Conservation (phyloP, 2,797 vertebrate species). For the Borostomias antarcticus region DNA sequence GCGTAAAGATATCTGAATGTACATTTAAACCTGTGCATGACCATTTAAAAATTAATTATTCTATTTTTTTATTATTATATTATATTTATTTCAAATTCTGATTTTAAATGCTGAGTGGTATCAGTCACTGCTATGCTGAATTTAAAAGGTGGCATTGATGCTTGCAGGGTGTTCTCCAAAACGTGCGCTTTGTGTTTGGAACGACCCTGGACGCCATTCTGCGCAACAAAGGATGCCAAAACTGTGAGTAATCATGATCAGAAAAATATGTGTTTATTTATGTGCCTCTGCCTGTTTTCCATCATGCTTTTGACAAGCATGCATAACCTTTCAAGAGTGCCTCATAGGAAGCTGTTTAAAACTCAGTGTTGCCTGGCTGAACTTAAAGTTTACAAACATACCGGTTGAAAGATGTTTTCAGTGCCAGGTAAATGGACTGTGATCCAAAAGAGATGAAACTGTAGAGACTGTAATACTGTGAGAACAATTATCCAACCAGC, state of each 20-base stretch:
- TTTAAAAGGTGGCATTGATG: constrained; percentile 32
- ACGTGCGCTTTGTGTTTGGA: constrained; percentile 96
- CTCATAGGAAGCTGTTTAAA: constrained; percentile 20
- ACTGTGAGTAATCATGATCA: constrained; percentile 80
- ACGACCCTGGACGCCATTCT: constrained; percentile 92
- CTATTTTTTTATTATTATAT: not conserved
- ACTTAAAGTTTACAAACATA: constrained; percentile 39
- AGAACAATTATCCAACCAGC: constrained; percentile 12
- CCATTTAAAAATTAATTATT: not conserved
- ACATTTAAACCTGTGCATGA: not conserved
- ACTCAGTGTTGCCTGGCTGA: constrained; percentile 22
- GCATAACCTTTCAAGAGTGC: constrained; percentile 6
- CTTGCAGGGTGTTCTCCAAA: constrained; percentile 94
- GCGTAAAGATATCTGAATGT: not conserved
- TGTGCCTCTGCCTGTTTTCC: constrained; percentile 2
- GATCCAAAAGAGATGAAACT: not conserved
- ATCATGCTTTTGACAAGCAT: constrained; percentile 27
- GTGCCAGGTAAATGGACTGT: constrained; percentile 13
- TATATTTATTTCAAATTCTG: not conserved
- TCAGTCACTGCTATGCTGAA: not conserved
- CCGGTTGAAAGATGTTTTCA: constrained; percentile 17
- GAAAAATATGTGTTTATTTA: constrained; percentile 18
- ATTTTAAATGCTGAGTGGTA: not conserved
- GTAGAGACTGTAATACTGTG: not conserved
- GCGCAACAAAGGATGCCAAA: constrained; percentile 96